phyloP scores from a whole-genome alignment of 2,888 invertebrate genomes.

The Eupithecia inturbata region DNA sequence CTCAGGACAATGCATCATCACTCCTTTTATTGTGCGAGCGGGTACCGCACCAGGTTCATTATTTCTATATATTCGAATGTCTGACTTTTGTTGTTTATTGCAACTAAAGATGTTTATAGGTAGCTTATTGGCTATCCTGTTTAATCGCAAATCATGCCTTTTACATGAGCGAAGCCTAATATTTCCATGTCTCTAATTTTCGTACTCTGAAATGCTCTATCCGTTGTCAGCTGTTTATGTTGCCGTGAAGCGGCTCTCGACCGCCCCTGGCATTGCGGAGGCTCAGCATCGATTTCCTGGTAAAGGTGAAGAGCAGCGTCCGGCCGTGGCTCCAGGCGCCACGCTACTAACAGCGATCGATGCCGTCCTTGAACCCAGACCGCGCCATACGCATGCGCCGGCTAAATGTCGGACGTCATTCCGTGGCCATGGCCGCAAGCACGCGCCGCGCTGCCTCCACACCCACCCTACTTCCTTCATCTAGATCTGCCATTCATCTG shows the following conservation, averaged over 20 bases:
- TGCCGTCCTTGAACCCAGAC: conserved; percentile 77
- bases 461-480: conserved; percentile 43
- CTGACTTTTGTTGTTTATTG: conserved; percentile 20
- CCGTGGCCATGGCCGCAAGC: conserved; percentile 77
- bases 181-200: not conserved
- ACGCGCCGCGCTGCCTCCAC: conserved; percentile 57
- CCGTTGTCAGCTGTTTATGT: conserved; percentile 18
- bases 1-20: conserved; percentile 60
- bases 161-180: not conserved
- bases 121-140: not conserved
- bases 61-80: conserved; percentile 35
- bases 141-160: not conserved
- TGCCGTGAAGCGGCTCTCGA: conserved; percentile 19
- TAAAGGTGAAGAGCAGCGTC: conserved; percentile 62
- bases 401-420: conserved; percentile 74
- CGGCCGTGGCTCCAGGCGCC: conserved; percentile 66
- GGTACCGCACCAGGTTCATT: conserved; percentile 28
- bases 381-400: conserved; percentile 66
- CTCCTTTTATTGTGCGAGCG: conserved; percentile 48
- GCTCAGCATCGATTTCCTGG: conserved; percentile 60
- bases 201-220: not conserved
- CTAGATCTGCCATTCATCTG: conserved; percentile 62
- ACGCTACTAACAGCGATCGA: conserved; percentile 70
- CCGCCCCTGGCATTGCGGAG: conserved; percentile 65
- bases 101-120: not conserved